Percentiles rank a stretch among this genome's conserved stretches.
phyloP scores from a whole-genome alignment of 2,113 vertebrate genomes.

The Xenopus borealis region DNA sequence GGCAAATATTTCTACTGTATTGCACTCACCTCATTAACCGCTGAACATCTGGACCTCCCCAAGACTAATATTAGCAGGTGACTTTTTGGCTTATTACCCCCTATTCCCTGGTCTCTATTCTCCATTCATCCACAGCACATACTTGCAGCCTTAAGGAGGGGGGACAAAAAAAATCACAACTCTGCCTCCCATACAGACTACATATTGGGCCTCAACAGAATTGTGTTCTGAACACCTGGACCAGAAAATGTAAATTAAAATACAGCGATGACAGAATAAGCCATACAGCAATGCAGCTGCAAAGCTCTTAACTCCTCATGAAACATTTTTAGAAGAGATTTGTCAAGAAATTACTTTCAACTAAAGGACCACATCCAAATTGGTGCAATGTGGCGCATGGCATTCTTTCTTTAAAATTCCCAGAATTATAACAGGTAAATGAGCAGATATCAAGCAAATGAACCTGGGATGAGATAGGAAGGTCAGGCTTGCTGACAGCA shows the following conservation, averaged over 20 bases:
- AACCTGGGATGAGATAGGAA: too few species aligned
- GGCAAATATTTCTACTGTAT: conserved; percentile 40
- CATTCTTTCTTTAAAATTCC: too few species aligned
- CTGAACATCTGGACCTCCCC: conserved; percentile 53
- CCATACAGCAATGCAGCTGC: not conserved
- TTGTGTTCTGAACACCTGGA: conserved; percentile 22
- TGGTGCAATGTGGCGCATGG: too few species aligned
- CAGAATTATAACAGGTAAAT: too few species aligned
- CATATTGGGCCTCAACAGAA: not conserved
- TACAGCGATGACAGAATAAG: not conserved
- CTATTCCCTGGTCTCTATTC: conserved; percentile 33
- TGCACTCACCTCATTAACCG: conserved; percentile 50
- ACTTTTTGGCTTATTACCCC: conserved; percentile 45
- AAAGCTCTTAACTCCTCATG: too few species aligned
- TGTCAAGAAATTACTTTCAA: too few species aligned
- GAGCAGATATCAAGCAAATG: too few species aligned
- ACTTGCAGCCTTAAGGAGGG: not conserved
- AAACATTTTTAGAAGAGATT: too few species aligned
- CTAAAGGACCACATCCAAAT: too few species aligned
- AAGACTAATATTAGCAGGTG: conserved; percentile 35
- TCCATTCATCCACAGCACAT: conserved; percentile 38
- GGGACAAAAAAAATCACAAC: conserved; percentile 1
- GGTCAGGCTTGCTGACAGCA: too few species aligned
- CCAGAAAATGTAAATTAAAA: not conserved
- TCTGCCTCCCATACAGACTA: not conserved